Percentiles rank a stretch among this genome's conserved stretches.
Conservation (phyloP, 2,113 vertebrate genomes). For the Crotalus helleri region DNA sequence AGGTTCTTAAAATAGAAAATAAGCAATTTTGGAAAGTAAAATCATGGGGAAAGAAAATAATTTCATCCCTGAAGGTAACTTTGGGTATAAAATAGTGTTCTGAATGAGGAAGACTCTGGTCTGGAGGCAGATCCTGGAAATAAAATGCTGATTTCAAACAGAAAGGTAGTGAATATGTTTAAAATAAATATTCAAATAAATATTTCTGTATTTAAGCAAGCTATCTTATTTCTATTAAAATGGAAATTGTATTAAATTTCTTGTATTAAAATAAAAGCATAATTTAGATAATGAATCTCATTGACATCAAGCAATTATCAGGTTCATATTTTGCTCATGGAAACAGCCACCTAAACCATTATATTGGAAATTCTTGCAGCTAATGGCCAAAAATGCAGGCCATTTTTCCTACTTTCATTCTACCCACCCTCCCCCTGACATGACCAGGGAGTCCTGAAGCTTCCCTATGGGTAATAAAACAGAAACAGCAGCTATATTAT, state of each 20-base stretch:
- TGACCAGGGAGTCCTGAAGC: neutral
- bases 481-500: neutral
- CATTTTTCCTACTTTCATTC: neutral
- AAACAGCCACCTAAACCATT: neutral
- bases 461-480: neutral
- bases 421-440: neutral
- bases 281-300: neutral
- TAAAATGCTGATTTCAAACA: neutral
- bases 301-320: neutral
- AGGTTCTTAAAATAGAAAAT: neutral
- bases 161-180: neutral
- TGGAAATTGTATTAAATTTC: neutral
- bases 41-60: neutral
- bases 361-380: neutral
- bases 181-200: neutral
- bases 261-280: neutral
- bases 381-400: neutral
- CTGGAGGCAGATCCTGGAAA: neutral
- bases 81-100: neutral
- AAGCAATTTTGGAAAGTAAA: neutral
- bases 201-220: neutral
- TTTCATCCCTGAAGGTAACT: neutral
- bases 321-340: neutral
- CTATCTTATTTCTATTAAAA: neutral
- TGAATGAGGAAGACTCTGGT: neutral